Evolutionary conservation across 1,140 invertebrate species (phyloP).

Genomic region (Aphelenchoides fujianensis): DNA sequence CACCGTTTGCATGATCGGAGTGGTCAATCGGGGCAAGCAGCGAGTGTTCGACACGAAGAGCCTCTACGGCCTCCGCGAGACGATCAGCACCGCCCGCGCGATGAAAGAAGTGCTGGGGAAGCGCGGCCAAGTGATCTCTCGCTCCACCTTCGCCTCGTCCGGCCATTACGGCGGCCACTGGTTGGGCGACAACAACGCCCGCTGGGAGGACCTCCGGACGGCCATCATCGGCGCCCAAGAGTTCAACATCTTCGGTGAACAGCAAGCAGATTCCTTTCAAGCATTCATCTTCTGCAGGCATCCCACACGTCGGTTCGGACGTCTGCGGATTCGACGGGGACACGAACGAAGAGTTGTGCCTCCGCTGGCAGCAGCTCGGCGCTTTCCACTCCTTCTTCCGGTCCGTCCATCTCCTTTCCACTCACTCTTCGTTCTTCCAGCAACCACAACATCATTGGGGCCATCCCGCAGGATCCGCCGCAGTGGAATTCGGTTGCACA

Average conservation of each 20-base stretch:
- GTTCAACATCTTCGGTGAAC: constrained; percentile 81
- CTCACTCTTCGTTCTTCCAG: no score
- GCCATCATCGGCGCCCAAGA: constrained; percentile 66
- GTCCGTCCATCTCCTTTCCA: constrained; percentile 47
- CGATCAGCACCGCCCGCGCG: constrained; percentile 70
- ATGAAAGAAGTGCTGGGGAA: constrained; percentile 59
- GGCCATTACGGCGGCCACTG: constrained; percentile 81
- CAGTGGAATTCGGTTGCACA: constrained; percentile 51
- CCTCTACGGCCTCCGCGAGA: constrained; percentile 75
- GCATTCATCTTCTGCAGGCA: no score
- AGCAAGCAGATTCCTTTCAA: no score
- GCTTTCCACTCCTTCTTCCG: constrained; percentile 71
- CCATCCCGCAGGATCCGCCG: constrained; percentile 51
- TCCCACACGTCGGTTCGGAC: constrained; percentile 64
- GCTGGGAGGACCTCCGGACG: constrained; percentile 64
- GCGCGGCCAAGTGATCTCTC: constrained; percentile 37
- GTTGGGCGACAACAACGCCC: constrained; percentile 69
- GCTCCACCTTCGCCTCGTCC: constrained; percentile 70
- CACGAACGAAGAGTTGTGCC: constrained; percentile 59
- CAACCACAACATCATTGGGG: constrained; percentile 50
- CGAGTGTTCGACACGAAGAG: constrained; percentile 75
- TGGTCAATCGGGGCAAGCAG: constrained; percentile 18
- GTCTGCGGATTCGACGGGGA: constrained; percentile 63
- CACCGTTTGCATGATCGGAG: constrained; percentile 29
- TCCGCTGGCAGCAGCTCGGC: constrained; percentile 58